Evolutionary conservation across 2,113 vertebrate genomes (phyloP).

Genomic region (Sorex araneus): DNA sequence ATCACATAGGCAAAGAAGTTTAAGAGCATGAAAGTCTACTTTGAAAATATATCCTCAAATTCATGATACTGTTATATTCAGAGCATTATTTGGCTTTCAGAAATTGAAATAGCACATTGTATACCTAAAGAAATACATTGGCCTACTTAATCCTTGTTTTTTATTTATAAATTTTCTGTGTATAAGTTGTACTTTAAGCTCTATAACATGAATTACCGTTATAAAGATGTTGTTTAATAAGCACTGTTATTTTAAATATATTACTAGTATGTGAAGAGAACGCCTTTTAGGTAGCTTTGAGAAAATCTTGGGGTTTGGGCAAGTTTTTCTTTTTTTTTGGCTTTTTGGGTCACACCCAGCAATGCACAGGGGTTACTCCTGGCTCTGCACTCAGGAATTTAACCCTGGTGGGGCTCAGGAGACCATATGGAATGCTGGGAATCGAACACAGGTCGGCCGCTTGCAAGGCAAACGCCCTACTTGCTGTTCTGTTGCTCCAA

Average conservation of each 20-base stretch:
- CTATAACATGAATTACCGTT: slow-evolving; percentile 62
- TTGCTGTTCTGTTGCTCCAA: too few relatives aligned
- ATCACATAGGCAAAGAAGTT: slow-evolving; percentile 33
- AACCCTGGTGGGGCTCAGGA: too few relatives aligned
- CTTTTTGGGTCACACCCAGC: too few relatives aligned
- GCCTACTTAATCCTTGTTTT: slow-evolving; percentile 66
- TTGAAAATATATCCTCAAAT: not conserved
- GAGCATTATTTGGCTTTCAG: slow-evolving; percentile 61
- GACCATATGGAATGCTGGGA: too few relatives aligned
- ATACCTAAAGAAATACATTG: slow-evolving; percentile 67
- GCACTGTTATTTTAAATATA: slow-evolving; percentile 80
- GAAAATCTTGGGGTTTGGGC: too few relatives aligned
- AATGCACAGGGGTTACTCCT: too few relatives aligned
- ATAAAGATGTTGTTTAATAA: slow-evolving; percentile 81
- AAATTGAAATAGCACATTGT: slow-evolving; percentile 62
- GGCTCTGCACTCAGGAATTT: too few relatives aligned
- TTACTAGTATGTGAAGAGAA: slow-evolving; percentile 76
- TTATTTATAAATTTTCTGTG: slow-evolving; percentile 20
- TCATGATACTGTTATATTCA: slow-evolving; percentile 4
- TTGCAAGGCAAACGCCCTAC: too few relatives aligned
- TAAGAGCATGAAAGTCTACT: slow-evolving; percentile 44
- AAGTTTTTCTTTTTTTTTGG: too few relatives aligned
- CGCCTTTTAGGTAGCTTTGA: slow-evolving; percentile 74
- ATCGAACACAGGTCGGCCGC: too few relatives aligned
- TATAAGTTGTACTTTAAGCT: slow-evolving; percentile 70